Base-by-base conservation (phyloP, 2,888 invertebrate genomes). In the Volucella inanis region DNA sequence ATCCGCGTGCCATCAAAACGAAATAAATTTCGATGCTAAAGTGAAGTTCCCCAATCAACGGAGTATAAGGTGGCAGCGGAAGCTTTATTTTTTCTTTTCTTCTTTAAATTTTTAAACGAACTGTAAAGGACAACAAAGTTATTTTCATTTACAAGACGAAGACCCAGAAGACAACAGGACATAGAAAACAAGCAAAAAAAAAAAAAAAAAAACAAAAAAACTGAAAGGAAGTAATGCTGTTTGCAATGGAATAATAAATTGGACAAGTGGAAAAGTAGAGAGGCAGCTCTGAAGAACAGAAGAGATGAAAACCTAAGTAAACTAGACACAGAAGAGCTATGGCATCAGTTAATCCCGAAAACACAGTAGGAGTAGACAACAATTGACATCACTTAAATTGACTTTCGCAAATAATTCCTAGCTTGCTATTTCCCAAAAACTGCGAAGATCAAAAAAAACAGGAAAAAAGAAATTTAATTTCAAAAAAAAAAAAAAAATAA, bases 331-430 rank as follows among this genome's bases (percentile, higher is more conserved):
- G 45, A 31, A 79, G 22, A 22, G 22, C 22, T 22, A 22, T 2
- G 22, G 64, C 76, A 72, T 77, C 72, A 67, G 77, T 84, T 80
- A 76, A 70, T 76, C 65, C 67, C 57, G 68, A 59, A 52, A 75
- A 72, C 55, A 68, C 59, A 57, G 50, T 43, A 59, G 65, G 18
- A 47, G 65, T 59, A 45, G 75, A 84, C 84, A 65, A 80, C 70
- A 79, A 84, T 76, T 84, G 84, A 84, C 84, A 71, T 75, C 75
- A 59, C 75, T 84, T 84, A 80, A 84, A 84, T 84, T 84, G 84
- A 84, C 80, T 84, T 84, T 84, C 70, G 75, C 64, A 84, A 80
- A 80, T 80, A 80, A 84, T 80, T 84, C 59, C 71, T 71, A 38
- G 39, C 45, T 62, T 81, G 74, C 57, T 54, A 54, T 61, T 67